Conservation (phyloP, 1,140 invertebrate genomes). For the Aradophagus sp. region DNA sequence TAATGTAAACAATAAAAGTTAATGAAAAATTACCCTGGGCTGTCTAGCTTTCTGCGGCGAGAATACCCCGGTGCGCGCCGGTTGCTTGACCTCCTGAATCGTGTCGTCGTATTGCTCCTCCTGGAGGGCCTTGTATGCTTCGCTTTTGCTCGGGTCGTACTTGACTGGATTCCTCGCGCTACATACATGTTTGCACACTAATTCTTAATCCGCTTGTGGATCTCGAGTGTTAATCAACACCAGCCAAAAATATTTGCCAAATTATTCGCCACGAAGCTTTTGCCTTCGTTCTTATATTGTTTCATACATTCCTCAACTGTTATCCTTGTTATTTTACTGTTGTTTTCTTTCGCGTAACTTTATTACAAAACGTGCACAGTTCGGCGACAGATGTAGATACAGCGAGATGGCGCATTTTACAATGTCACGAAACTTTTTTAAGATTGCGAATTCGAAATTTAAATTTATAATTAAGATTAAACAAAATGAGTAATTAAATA, state of each 20-base stretch:
- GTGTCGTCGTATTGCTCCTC: constrained; percentile 80
- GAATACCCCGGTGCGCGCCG: constrained; percentile 84
- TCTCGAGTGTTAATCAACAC: constrained; percentile 61
- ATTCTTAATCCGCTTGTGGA: constrained; percentile 58
- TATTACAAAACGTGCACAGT: constrained; percentile 43
- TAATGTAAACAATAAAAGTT: no score
- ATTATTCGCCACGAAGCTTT: constrained; percentile 39
- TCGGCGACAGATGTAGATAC: constrained; percentile 41
- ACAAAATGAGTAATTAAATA: no score
- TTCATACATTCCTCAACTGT: no score
- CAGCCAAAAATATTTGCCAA: constrained; percentile 62
- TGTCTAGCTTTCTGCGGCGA: constrained; percentile 78
- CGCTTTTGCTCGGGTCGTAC: constrained; percentile 89
- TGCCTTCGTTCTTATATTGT: constrained; percentile 36
- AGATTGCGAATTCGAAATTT: constrained; percentile 8
- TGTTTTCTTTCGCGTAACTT: constrained; percentile 16
- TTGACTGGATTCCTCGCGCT: constrained; percentile 80
- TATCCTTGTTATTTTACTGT: no score
- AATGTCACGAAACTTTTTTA: constrained; percentile 13
- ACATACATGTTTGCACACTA: constrained; percentile 61
- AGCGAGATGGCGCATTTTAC: constrained; percentile 33
- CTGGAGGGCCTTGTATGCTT: constrained; percentile 88
- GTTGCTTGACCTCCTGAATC: constrained; percentile 80
- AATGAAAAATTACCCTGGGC: constrained; percentile 59
- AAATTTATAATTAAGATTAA: no score